A percentile compares a stretch with the other conserved stretches of the same genome.
Conservation (phyloP, 2,797 vertebrate genomes). For the Trichosurus vulpecula region DNA sequence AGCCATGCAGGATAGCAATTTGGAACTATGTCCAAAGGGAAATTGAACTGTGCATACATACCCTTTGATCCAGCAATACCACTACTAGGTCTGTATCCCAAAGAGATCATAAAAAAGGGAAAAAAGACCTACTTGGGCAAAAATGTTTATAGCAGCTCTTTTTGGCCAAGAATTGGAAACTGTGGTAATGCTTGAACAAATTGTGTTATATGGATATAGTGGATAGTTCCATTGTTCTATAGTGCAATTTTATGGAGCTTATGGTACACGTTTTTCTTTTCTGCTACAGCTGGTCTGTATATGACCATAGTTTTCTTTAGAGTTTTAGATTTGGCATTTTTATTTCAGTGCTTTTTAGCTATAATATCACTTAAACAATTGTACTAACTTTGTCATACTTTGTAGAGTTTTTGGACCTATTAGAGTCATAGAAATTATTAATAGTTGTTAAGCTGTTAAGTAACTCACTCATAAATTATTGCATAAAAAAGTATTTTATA, state of each 20-base stretch:
- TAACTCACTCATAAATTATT: conserved; percentile 58
- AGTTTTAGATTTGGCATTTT: conserved; percentile 20
- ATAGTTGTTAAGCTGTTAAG: conserved; percentile 33
- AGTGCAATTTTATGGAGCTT: conserved; percentile 25
- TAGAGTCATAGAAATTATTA: conserved; percentile 30
- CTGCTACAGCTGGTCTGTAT: background rate
- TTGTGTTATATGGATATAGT: background rate
- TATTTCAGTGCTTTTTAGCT: conserved; percentile 56
- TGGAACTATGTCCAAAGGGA: background rate
- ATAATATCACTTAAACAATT: conserved; percentile 20
- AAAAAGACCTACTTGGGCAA: background rate
- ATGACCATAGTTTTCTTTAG: conserved; percentile 36
- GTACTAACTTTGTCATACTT: conserved; percentile 30
- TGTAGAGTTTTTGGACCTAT: conserved; percentile 58
- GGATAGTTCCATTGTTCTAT: background rate
- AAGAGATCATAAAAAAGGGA: background rate
- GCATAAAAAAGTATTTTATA: conserved; percentile 47
- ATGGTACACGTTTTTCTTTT: conserved; percentile 20
- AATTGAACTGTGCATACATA: no score
- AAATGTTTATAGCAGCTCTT: background rate
- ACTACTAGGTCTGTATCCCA: background rate
- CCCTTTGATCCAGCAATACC: background rate
- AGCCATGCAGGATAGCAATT: background rate
- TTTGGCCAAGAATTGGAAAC: background rate
- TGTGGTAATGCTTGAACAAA: background rate